A percentile compares a stretch with the other conserved stretches of the same genome.
phyloP scores from a whole-genome alignment of 1,140 invertebrate species.

The Rhyzopertha dominica region DNA sequence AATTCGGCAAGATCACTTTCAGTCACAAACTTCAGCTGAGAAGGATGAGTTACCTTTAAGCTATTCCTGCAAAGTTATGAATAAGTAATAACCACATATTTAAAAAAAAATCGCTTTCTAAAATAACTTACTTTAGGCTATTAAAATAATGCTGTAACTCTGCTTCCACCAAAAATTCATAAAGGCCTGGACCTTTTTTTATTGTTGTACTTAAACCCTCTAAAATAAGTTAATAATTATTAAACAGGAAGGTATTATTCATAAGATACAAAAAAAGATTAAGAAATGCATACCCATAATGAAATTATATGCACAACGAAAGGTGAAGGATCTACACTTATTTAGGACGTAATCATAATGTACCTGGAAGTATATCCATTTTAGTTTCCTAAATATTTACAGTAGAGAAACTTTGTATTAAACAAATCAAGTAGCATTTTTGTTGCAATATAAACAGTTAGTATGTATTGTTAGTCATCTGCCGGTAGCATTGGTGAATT shows the following conservation, averaged over 20 bases:
- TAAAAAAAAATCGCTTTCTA: constrained; percentile 26
- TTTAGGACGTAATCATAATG: constrained; percentile 17
- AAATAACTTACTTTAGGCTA: constrained; percentile 51
- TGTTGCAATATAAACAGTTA: no score
- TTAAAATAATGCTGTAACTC: constrained; percentile 86
- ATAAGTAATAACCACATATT: neutral
- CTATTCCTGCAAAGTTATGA: constrained; percentile 56
- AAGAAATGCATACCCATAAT: constrained; percentile 7
- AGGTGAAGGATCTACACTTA: constrained; percentile 7
- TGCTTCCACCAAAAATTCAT: constrained; percentile 86
- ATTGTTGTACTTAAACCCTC: constrained; percentile 39
- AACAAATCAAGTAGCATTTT: no score
- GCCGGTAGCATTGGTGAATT: no score
- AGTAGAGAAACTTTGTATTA: constrained; percentile 27
- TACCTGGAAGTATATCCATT: constrained; percentile 41
- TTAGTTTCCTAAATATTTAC: constrained; percentile 25
- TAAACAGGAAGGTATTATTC: neutral
- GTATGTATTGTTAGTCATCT: no score
- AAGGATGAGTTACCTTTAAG: constrained; percentile 78
- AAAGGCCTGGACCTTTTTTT: constrained; percentile 65
- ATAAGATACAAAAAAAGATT: constrained; percentile 7
- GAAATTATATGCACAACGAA: constrained; percentile 6
- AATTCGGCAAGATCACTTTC: constrained; percentile 87
- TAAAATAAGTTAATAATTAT: constrained; percentile 22
- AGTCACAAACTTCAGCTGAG: constrained; percentile 94